A percentile compares a stretch with the other conserved stretches of the same genome.
These are phyloP conservation scores for Sesamia nonagrioides DNA, from an alignment of 1,140 invertebrate genomes.

Conservation along the genomic window DNA sequence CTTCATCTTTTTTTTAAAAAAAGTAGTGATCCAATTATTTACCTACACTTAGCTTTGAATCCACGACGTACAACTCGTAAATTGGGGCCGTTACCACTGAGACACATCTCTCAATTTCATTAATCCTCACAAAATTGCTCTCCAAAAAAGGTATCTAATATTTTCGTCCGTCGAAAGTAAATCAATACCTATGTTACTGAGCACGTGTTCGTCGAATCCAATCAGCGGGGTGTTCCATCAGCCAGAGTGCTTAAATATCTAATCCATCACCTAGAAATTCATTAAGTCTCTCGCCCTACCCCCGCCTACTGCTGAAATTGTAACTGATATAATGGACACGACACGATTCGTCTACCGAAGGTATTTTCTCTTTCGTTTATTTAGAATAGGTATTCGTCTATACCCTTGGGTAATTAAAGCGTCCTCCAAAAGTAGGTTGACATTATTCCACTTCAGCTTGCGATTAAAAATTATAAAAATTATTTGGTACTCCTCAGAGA, in stretches of 20 bases:
- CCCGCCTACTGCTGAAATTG: neutral
- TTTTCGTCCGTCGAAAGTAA: neutral
- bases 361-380: neutral
- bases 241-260: slow-evolving; percentile 3
- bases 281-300: slow-evolving; percentile 4
- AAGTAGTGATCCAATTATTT: no score
- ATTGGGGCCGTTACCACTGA: no score
- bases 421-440: neutral
- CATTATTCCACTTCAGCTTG: no score
- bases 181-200: neutral
- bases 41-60: no score
- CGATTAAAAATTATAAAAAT: no score
- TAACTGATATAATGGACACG: neutral
- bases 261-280: slow-evolving; percentile 32
- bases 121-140: no score
- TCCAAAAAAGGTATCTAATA: no score
- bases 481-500: no score
- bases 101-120: no score
- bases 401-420: neutral
- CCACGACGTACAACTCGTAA: no score
- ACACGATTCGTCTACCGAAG: neutral
- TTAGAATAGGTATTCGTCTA: neutral
- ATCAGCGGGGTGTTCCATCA: slow-evolving; percentile 2
- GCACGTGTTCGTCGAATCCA: slow-evolving; percentile 87
- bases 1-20: no score